Conservation (phyloP, 2,113 vertebrate species). For the Rutilus rutilus region DNA sequence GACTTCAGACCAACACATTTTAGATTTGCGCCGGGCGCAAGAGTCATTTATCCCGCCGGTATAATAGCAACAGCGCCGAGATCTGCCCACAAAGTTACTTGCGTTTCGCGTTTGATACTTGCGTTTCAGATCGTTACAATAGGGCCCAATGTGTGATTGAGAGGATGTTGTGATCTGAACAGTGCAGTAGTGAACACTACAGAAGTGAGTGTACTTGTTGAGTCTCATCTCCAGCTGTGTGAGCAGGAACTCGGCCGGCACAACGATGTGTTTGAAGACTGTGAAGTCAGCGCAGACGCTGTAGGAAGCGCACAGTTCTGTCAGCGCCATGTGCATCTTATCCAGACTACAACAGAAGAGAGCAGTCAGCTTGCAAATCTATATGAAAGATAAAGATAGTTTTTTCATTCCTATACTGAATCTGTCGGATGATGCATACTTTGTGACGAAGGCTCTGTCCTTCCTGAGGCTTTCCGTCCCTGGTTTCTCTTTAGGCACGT, state of each 20-base stretch:
- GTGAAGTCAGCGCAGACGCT: constrained; percentile 77
- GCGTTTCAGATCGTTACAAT: too few species aligned
- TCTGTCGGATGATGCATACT: constrained; percentile 73
- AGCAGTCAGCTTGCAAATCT: neutral
- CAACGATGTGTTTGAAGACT: constrained; percentile 83
- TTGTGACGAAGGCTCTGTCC: constrained; percentile 85
- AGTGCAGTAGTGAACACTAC: neutral
- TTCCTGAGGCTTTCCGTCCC: constrained; percentile 89
- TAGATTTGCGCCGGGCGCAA: too few species aligned
- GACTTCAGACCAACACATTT: too few species aligned
- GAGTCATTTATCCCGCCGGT: too few species aligned
- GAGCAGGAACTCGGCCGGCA: constrained; percentile 87
- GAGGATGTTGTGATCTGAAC: neutral
- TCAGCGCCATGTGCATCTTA: constrained; percentile 85
- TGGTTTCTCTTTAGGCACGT: constrained; percentile 84
- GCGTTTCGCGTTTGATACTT: too few species aligned
- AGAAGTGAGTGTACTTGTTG: constrained; percentile 76
- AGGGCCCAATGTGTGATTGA: neutral
- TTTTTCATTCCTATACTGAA: neutral
- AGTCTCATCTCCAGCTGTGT: constrained; percentile 85
- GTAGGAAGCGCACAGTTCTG: constrained; percentile 84
- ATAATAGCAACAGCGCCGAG: too few species aligned
- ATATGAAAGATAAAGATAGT: too few species aligned
- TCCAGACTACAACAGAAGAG: constrained; percentile 79
- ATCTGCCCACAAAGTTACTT: too few species aligned